Conservation (phyloP, 1,140 invertebrate genomes). For the Ceratosolen solmsi region DNA sequence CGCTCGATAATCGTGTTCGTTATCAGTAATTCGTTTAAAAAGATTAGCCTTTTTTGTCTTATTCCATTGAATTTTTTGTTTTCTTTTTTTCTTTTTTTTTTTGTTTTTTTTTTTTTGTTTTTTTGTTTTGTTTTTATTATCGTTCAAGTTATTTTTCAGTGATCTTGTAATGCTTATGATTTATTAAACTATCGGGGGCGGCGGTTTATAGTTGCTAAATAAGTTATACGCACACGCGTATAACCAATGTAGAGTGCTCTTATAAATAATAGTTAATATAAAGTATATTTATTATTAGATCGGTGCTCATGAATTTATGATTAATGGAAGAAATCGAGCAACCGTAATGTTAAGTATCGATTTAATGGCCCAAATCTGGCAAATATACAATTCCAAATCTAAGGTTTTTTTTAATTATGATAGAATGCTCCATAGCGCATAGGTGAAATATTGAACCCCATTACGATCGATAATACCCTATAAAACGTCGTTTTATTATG, state of each 20-base stretch:
- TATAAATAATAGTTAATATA: constrained; percentile 1
- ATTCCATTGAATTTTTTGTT: too few species aligned
- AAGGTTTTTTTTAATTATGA: neutral
- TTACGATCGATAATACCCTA: neutral
- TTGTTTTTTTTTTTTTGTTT: neutral
- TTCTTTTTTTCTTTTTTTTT: neutral
- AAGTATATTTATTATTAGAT: neutral
- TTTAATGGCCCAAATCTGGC: neutral
- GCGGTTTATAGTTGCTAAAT: neutral
- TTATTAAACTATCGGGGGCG: constrained; percentile 13
- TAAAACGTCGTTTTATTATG: neutral
- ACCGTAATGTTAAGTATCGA: neutral
- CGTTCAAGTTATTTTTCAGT: constrained; percentile 18
- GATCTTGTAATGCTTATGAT: constrained; percentile 16
- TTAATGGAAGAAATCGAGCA: neutral
- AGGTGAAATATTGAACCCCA: neutral
- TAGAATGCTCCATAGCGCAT: neutral
- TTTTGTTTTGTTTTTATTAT: too few species aligned
- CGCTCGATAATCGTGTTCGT: constrained; percentile 8
- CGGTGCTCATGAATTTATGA: neutral
- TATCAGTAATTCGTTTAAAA: neutral
- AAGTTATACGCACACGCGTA: neutral
- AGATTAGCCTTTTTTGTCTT: neutral
- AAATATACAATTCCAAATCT: neutral
- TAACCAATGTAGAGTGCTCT: neutral